Conservation (phyloP, 2,888 invertebrate species). For the Drosophila fungiperda region DNA sequence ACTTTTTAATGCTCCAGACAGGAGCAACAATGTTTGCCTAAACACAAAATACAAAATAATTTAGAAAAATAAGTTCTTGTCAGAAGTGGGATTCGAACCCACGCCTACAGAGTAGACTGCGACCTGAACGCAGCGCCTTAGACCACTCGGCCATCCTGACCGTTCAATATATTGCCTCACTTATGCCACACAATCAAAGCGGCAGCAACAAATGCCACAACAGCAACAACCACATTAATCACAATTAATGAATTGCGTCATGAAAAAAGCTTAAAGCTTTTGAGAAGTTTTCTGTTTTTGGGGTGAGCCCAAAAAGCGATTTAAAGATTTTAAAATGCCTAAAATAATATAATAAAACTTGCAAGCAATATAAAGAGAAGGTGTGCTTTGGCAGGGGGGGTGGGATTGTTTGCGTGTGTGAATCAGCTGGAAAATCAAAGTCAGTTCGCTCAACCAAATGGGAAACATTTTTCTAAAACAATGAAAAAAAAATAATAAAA, state of each 20-base stretch:
- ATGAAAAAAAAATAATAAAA: slow-evolving; percentile 48
- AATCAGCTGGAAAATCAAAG: slow-evolving; percentile 72
- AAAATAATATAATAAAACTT: slow-evolving; percentile 2
- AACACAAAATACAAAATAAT: not conserved
- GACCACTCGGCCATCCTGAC: slow-evolving; percentile 68
- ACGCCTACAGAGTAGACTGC: slow-evolving; percentile 68
- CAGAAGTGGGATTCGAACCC: slow-evolving; percentile 67
- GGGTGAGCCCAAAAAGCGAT: not conserved
- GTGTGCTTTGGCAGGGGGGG: not conserved
- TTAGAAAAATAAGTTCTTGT: slow-evolving; percentile 27
- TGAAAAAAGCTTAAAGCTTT: slow-evolving; percentile 8
- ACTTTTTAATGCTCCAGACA: slow-evolving; percentile 1
- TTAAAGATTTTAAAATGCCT: slow-evolving; percentile 15
- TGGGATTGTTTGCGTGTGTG: slow-evolving; percentile 18
- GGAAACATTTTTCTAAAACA: slow-evolving; percentile 77
- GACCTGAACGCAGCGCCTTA: slow-evolving; percentile 68
- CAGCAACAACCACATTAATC: not conserved
- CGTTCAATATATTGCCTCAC: rapidly evolving
- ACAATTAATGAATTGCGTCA: not conserved
- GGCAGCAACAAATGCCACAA: not conserved
- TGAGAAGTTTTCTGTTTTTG: slow-evolving; percentile 4
- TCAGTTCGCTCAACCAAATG: slow-evolving; percentile 66
- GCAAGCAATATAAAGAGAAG: slow-evolving; percentile 8
- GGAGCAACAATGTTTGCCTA: slow-evolving; percentile 4
- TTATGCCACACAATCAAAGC: slow-evolving; percentile 10